A percentile compares a stretch with the other conserved stretches of the same genome.
Conservation (phyloP, 2,113 vertebrate species). For the Solenodon paradoxus region DNA sequence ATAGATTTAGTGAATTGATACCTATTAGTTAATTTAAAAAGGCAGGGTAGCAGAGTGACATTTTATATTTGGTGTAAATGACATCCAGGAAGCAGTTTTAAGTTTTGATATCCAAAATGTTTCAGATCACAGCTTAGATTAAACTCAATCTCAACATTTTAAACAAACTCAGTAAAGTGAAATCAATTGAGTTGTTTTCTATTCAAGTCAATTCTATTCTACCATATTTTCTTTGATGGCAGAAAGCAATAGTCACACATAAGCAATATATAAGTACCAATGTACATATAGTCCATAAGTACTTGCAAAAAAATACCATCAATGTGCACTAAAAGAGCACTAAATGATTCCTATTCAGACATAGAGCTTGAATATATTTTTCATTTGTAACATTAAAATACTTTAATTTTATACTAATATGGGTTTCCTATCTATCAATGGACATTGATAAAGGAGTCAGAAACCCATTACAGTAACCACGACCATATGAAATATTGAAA, state of each 20-base stretch:
- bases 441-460: neutral
- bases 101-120: conserved; percentile 67
- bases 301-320: too few species aligned
- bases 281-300: too few species aligned
- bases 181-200: conserved; percentile 66
- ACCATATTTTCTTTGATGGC: conserved; percentile 14
- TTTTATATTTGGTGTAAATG: conserved; percentile 53
- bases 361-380: neutral
- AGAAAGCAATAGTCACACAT: conserved; percentile 3
- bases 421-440: neutral
- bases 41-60: neutral
- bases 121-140: conserved; percentile 59
- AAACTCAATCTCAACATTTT: conserved; percentile 71
- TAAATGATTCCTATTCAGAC: neutral
- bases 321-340: too few species aligned
- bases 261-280: conserved; percentile 58
- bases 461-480: neutral
- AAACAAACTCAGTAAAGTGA: conserved; percentile 65
- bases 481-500: neutral
- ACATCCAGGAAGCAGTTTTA: conserved; percentile 37
- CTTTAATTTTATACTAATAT: neutral
- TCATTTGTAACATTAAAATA: neutral
- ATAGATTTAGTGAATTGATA: conserved; percentile 44
- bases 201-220: conserved; percentile 68
- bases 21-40: neutral